Conservation (phyloP, 2,888 invertebrate genomes). For the Cistogaster globosa region DNA sequence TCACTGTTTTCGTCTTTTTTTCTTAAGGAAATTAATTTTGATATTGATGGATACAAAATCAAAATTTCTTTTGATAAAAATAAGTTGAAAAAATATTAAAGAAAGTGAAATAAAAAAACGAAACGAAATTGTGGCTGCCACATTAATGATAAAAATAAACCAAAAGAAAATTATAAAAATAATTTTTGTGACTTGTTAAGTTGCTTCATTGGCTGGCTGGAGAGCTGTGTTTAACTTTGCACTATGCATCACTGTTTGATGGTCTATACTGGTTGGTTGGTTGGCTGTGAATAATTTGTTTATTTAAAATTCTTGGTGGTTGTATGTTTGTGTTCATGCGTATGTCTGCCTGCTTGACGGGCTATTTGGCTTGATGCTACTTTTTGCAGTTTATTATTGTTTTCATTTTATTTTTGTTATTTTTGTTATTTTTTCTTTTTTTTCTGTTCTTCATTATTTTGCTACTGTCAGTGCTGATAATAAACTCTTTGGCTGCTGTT, state of each 20-base stretch:
- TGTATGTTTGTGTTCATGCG: neutral
- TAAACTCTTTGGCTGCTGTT: conserved; percentile 62
- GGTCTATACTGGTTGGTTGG: conserved; percentile 23
- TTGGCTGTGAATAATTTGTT: neutral
- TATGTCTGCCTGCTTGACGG: conserved; percentile 10
- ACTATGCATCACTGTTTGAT: conserved; percentile 28
- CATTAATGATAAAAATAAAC: conserved; percentile 54
- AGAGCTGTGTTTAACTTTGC: conserved; percentile 23
- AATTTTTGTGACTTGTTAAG: conserved; percentile 35
- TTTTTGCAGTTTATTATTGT: conserved; percentile 50
- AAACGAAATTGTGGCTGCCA: conserved; percentile 66
- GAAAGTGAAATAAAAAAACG: conserved; percentile 55
- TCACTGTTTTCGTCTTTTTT: neutral
- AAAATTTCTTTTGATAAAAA: conserved; percentile 24
- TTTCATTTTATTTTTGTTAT: conserved; percentile 43
- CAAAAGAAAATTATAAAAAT: neutral
- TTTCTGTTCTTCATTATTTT: conserved; percentile 28
- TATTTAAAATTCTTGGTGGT: conserved; percentile 20
- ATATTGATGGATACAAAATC: neutral
- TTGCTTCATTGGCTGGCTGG: conserved; percentile 58
- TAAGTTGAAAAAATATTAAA: conserved; percentile 47
- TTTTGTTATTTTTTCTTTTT: conserved; percentile 5
- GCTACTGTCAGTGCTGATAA: conserved; percentile 61
- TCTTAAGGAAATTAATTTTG: neutral
- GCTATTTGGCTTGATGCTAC: conserved; percentile 34